phyloP scores from a whole-genome alignment of 2,888 invertebrate species.

The Coenonympha glycerion region DNA sequence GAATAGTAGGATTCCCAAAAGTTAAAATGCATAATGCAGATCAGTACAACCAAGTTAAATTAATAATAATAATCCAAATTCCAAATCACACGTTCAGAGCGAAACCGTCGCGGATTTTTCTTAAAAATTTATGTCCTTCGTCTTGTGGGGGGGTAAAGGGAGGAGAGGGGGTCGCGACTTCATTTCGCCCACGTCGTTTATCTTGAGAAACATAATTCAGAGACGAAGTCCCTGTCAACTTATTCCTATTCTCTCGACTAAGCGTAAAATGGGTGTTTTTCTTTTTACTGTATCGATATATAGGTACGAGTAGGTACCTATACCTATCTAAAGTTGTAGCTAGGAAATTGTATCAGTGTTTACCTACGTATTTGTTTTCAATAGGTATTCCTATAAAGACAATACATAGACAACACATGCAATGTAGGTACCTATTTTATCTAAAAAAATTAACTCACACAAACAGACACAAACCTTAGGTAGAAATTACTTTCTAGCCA shows the following conservation, averaged over 20 bases:
- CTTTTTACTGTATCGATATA: conserved; percentile 39
- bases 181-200: conserved; percentile 84
- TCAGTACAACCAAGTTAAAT: conserved; percentile 36
- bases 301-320: too few relatives aligned
- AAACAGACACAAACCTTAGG: too few relatives aligned
- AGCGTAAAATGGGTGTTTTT: conserved; percentile 71
- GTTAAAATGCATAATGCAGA: conserved; percentile 20
- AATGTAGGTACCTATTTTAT: background rate
- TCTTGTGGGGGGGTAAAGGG: conserved; percentile 41
- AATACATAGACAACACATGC: too few relatives aligned
- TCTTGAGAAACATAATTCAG: conserved; percentile 82
- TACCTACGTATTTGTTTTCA: too few relatives aligned
- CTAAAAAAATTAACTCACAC: too few relatives aligned
- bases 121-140: conserved; percentile 69
- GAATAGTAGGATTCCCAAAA: background rate
- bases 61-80: too few relatives aligned
- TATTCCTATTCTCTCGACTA: conserved; percentile 76
- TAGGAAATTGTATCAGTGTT: too few relatives aligned
- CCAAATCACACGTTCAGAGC: conserved; percentile 71
- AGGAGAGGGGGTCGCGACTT: conserved; percentile 75
- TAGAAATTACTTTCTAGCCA: too few relatives aligned
- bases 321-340: too few relatives aligned
- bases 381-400: too few relatives aligned
- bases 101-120: conserved; percentile 73
- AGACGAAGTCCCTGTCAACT: conserved; percentile 76